A percentile compares a stretch with the other conserved stretches of the same genome.
phyloP scores from a whole-genome alignment of 1,140 invertebrate species.

The Phocides pigmalion region DNA sequence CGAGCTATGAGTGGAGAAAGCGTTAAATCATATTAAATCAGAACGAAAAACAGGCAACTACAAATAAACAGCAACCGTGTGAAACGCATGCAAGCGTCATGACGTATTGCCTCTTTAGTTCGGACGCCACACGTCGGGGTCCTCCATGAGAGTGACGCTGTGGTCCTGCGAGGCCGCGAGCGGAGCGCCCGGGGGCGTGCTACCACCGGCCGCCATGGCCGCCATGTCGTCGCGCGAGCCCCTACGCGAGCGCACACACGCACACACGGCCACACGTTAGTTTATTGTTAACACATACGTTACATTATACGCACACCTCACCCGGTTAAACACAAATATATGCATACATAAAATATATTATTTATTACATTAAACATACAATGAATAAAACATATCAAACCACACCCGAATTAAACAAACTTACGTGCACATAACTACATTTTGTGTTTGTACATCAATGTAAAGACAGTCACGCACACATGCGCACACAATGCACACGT shows the following conservation, averaged over 20 bases:
- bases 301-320: too few relatives aligned
- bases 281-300: too few relatives aligned
- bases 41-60: conserved; percentile 9
- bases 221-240: conserved; percentile 92
- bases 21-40: too few relatives aligned
- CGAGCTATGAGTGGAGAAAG: too few relatives aligned
- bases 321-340: too few relatives aligned
- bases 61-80: neutral
- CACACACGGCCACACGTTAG: neutral
- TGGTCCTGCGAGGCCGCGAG: conserved; percentile 85
- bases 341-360: neutral
- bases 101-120: conserved; percentile 87
- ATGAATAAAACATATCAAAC: too few relatives aligned
- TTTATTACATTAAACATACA: neutral
- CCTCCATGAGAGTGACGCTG: conserved; percentile 93
- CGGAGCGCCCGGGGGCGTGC: conserved; percentile 84
- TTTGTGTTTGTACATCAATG: too few relatives aligned
- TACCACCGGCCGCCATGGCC: conserved; percentile 89
- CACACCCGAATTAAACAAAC: neutral
- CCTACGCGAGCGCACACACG: conserved; percentile 86
- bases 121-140: conserved; percentile 94
- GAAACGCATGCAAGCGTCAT: conserved; percentile 7
- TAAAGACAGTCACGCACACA: too few relatives aligned
- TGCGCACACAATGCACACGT: too few relatives aligned
- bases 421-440: too few relatives aligned